Conservation (phyloP, 2,113 vertebrate genomes). For the Oceanites oceanicus region DNA sequence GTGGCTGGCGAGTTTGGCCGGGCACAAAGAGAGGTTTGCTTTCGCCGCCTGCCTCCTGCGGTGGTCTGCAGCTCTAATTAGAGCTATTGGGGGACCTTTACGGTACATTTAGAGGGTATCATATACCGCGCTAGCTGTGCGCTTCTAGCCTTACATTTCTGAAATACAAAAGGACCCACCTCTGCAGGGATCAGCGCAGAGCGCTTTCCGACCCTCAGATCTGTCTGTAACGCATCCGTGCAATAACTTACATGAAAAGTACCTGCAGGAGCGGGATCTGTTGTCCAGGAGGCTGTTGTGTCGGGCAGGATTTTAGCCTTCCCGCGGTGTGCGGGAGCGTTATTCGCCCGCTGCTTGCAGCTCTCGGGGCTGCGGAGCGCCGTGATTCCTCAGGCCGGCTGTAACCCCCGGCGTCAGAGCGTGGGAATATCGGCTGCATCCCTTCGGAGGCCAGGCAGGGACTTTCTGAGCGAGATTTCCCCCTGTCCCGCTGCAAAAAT, state of each 20-base stretch:
- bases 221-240: not conserved
- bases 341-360: too few species aligned
- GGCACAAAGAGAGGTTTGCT: slow-evolving; percentile 15
- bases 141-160: slow-evolving; percentile 68
- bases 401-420: not conserved
- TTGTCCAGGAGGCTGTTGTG: not conserved
- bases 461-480: not conserved
- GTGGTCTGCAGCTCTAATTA: slow-evolving; percentile 73
- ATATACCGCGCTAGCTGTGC: slow-evolving; percentile 14
- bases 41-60: slow-evolving; percentile 28
- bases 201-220: slow-evolving; percentile 48
- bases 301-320: not conserved
- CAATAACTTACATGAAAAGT: not conserved
- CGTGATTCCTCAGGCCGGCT: not conserved
- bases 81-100: slow-evolving; percentile 51
- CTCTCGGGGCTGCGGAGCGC: not conserved
- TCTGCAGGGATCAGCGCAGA: slow-evolving; percentile 37
- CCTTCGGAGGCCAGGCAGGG: not conserved
- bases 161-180: slow-evolving; percentile 63
- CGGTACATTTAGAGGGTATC: slow-evolving; percentile 64
- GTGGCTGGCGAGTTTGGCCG: not conserved
- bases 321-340: not conserved
- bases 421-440: not conserved
- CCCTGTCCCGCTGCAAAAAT: not conserved
- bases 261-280: not conserved